These are phyloP conservation scores for Gymnothorax reevesii DNA, from an alignment of 2,797 vertebrate genomes.

Conservation along the genomic window DNA sequence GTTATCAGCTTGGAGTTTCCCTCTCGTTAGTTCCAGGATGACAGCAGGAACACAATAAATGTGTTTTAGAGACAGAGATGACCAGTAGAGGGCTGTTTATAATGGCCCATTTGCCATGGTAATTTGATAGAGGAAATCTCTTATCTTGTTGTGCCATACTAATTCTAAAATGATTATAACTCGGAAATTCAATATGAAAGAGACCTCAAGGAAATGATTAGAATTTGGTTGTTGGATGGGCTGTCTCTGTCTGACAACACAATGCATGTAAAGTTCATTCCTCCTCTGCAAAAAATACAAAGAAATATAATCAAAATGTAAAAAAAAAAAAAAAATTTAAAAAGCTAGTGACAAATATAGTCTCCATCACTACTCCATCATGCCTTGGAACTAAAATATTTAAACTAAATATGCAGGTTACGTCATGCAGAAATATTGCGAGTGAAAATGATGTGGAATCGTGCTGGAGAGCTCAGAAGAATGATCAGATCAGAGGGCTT, in stretches of 20 bases:
- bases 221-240: conserved; percentile 34
- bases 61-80: background rate
- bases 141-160: conserved; percentile 42
- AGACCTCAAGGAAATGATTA: conserved; percentile 44
- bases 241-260: conserved; percentile 3
- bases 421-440: too few species aligned
- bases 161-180: conserved; percentile 50
- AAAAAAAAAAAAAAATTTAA: background rate
- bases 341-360: background rate
- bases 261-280: too few species aligned
- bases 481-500: conserved; percentile 17
- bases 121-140: conserved; percentile 45
- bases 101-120: conserved; percentile 26
- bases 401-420: background rate
- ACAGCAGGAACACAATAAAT: background rate
- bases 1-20: conserved; percentile 3
- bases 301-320: background rate
- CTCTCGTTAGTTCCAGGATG: background rate
- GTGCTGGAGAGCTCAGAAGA: background rate
- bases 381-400: background rate
- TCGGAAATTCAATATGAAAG: conserved; percentile 44
- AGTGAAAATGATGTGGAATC: background rate
- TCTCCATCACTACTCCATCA: background rate
- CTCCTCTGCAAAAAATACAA: background rate
- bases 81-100: background rate